Percentiles rank a stretch among this genome's conserved stretches.
phyloP scores from a whole-genome alignment of 2,797 vertebrate species.

The Rousettus madagascariensis region DNA sequence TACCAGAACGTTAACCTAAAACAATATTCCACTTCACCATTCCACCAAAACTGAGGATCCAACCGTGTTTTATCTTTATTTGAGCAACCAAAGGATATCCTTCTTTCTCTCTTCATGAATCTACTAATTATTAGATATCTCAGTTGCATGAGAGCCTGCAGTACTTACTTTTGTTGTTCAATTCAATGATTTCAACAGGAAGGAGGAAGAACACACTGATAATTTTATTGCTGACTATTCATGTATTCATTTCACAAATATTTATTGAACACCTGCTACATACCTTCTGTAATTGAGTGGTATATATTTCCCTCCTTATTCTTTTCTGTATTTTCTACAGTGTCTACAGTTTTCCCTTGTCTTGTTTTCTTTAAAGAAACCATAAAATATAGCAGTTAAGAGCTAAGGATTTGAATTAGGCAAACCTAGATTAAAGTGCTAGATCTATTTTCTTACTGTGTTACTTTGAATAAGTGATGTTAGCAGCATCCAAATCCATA shows the following conservation, averaged over 20 bases:
- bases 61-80: neutral
- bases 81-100: neutral
- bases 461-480: neutral
- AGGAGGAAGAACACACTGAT: neutral
- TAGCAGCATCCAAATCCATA: neutral
- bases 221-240: neutral
- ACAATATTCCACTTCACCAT: neutral
- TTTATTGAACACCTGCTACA: neutral
- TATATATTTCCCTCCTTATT: neutral
- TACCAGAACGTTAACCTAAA: neutral
- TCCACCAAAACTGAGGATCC: neutral
- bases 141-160: neutral
- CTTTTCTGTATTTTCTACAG: neutral
- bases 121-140: neutral
- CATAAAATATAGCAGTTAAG: neutral
- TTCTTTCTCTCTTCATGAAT: neutral
- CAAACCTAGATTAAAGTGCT: neutral
- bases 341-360: neutral
- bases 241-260: neutral
- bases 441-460: neutral
- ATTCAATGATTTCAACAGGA: neutral
- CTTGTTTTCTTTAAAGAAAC: neutral
- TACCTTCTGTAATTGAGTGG: neutral
- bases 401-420: conserved; percentile 16
- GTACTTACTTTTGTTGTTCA: neutral